These are phyloP conservation scores for Epinephelus awoara DNA, from an alignment of 2,797 vertebrate species.

Conservation along the genomic window DNA sequence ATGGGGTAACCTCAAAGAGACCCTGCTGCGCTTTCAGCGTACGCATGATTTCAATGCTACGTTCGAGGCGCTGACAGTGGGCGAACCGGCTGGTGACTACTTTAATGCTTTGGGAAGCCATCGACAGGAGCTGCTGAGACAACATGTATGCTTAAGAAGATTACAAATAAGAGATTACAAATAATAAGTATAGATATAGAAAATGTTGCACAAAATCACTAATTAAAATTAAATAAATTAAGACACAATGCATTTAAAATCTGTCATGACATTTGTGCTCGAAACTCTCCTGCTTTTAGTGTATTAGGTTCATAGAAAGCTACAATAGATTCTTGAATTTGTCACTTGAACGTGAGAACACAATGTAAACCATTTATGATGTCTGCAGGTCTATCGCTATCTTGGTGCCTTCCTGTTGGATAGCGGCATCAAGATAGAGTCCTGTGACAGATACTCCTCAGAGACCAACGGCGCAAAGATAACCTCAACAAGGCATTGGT, in stretches of 20 bases:
- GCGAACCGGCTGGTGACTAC: constrained; percentile 90
- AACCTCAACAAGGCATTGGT: constrained; percentile 92
- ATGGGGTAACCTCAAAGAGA: constrained; percentile 92
- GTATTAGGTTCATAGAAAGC: not conserved
- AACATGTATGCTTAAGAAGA: constrained; percentile 85
- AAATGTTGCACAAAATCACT: not conserved
- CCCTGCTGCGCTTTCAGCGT: constrained; percentile 90
- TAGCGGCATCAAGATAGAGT: constrained; percentile 92
- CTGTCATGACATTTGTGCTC: not conserved
- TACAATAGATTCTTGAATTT: not conserved
- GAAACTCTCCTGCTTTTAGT: not conserved
- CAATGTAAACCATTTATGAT: not conserved
- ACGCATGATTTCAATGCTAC: constrained; percentile 91
- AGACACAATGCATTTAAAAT: not conserved
- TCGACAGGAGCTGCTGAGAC: constrained; percentile 91
- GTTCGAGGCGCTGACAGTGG: constrained; percentile 90
- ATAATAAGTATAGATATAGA: not conserved
- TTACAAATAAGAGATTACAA: not conserved
- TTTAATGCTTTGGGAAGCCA: constrained; percentile 88
- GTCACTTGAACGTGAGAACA: not conserved
- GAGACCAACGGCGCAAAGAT: constrained; percentile 96
- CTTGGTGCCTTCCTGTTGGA: constrained; percentile 93
- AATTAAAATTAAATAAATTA: not conserved
- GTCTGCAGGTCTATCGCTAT: constrained; percentile 91
- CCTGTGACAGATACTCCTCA: constrained; percentile 93